Conservation (phyloP, 64 coral and sea anemone species). For the Montipora capricornis region DNA sequence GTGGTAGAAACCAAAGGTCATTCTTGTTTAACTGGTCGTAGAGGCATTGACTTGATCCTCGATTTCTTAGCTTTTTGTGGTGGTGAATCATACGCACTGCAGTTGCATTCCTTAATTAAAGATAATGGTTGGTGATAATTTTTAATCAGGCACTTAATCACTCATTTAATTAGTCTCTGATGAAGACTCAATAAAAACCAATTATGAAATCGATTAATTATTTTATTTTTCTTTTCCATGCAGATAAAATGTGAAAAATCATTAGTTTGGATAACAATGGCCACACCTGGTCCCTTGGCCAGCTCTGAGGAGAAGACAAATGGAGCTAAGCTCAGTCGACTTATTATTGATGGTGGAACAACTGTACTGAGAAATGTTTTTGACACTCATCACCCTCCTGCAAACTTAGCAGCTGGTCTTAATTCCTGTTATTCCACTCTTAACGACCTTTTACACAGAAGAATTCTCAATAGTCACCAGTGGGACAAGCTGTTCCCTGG, state of each 20-base stretch:
- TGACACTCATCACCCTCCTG: conserved; percentile 24
- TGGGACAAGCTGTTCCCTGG: conserved; percentile 32
- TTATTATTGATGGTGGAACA: conserved; percentile 67
- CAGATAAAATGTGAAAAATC: neutral
- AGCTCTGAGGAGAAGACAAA: neutral
- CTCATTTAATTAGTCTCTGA: neutral
- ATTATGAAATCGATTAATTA: neutral
- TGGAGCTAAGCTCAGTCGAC: neutral
- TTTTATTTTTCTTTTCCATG: neutral
- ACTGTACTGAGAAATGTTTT: conserved; percentile 22
- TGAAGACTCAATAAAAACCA: neutral
- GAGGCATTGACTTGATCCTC: no score
- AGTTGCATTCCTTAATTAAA: no score
- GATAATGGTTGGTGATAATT: no score
- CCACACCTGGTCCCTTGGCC: neutral
- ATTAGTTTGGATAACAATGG: neutral
- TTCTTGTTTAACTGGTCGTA: no score
- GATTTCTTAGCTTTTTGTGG: no score
- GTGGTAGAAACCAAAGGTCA: no score
- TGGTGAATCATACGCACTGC: no score
- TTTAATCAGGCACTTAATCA: no score
- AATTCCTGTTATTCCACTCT: neutral
- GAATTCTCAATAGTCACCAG: neutral
- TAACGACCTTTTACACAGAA: neutral
- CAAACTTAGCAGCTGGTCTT: conserved; percentile 30